A percentile compares a stretch with the other conserved stretches of the same genome.
Evolutionary conservation across 1,140 invertebrate genomes (phyloP).

Genomic region (Thaumetopoea pityocampa): DNA sequence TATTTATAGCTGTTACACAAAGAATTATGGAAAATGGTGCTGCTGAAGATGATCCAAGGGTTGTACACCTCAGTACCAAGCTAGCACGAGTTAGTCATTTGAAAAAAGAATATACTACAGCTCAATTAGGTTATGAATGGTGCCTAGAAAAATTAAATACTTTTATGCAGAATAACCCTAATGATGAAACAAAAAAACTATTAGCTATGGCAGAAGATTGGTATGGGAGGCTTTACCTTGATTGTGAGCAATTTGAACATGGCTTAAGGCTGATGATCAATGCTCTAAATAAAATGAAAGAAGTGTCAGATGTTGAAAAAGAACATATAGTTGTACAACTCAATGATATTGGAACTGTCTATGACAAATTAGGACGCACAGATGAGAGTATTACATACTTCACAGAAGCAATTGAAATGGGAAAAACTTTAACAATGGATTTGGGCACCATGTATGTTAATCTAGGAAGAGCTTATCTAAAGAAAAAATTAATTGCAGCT

Average conservation of each 20-base stretch:
- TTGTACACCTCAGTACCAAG: constrained; percentile 81
- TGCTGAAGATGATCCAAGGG: constrained; percentile 83
- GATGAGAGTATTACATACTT: constrained; percentile 84
- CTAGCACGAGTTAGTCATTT: constrained; percentile 83
- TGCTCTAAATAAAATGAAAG: constrained; percentile 81
- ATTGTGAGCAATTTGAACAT: constrained; percentile 78
- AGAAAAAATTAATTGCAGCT: constrained; percentile 81
- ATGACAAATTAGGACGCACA: constrained; percentile 80
- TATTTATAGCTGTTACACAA: constrained; percentile 90
- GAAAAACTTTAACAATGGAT: constrained; percentile 80
- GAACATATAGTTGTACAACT: constrained; percentile 87
- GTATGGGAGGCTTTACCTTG: constrained; percentile 87
- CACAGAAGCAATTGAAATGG: constrained; percentile 82
- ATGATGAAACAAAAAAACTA: constrained; percentile 78
- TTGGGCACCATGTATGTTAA: constrained; percentile 88
- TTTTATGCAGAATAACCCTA: constrained; percentile 68
- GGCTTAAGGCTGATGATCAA: constrained; percentile 82
- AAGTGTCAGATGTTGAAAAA: constrained; percentile 81
- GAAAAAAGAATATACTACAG: constrained; percentile 79
- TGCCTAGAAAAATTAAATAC: constrained; percentile 83
- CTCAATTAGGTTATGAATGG: constrained; percentile 85
- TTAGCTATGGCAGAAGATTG: constrained; percentile 86
- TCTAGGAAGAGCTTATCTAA: constrained; percentile 87
- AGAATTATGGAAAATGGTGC: constrained; percentile 83
- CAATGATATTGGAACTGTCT: constrained; percentile 90